phyloP scores from a whole-genome alignment of 2,113 vertebrate species.

The Thalassarche chlororhynchos region DNA sequence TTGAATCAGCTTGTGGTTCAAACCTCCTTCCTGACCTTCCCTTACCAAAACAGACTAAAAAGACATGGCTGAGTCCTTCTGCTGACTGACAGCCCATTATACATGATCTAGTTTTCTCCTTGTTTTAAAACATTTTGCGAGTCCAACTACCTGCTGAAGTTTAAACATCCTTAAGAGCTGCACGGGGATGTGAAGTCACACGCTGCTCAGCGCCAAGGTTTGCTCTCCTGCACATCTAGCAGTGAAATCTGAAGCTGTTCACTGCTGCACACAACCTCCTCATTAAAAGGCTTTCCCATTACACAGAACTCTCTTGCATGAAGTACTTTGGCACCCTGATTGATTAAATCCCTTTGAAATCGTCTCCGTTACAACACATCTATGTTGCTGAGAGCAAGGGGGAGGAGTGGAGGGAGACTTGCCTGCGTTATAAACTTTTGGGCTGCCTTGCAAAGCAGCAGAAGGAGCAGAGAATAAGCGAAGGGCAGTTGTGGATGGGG shows the following conservation, averaged over 20 bases:
- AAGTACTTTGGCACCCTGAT: neutral
- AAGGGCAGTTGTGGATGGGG: accelerated
- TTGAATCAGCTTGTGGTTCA: conserved; percentile 52
- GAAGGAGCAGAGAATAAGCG: neutral
- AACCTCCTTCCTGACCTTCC: conserved; percentile 42
- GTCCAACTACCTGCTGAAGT: conserved; percentile 46
- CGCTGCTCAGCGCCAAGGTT: neutral
- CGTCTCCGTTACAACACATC: neutral
- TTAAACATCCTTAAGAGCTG: conserved; percentile 37
- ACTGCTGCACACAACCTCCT: neutral
- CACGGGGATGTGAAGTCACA: conserved; percentile 43
- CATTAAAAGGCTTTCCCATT: conserved; percentile 47
- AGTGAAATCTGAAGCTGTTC: conserved; percentile 57
- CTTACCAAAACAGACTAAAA: conserved; percentile 45
- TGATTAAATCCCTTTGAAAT: conserved; percentile 40
- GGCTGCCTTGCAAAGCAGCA: neutral
- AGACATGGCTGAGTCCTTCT: neutral
- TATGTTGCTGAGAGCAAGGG: neutral
- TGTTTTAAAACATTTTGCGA: conserved; percentile 28
- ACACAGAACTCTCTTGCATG: conserved; percentile 18
- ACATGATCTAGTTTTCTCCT: neutral
- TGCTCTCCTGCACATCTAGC: conserved; percentile 43
- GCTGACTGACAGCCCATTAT: conserved; percentile 5
- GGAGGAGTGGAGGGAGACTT: neutral
- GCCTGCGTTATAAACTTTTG: neutral